phyloP scores from a whole-genome alignment of 2,888 invertebrate species.

The Dorcus hopei region DNA sequence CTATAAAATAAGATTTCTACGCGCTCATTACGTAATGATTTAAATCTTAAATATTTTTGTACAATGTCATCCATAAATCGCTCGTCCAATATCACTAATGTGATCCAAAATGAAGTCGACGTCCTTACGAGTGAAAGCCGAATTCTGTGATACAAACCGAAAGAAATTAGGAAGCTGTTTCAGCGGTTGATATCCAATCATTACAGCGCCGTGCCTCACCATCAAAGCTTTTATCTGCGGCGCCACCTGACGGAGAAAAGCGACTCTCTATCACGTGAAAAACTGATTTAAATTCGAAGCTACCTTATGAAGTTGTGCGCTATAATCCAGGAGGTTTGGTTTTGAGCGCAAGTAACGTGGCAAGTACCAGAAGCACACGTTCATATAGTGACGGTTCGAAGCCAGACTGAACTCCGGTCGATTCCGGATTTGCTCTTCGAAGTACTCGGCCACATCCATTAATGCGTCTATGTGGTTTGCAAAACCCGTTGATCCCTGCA shows the following conservation, averaged over 20 bases:
- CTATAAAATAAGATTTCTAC: neutral
- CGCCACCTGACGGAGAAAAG: constrained; percentile 53
- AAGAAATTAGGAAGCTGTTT: constrained; percentile 64
- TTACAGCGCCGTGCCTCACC: constrained; percentile 62
- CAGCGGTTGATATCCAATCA: constrained; percentile 66
- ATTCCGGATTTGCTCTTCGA: constrained; percentile 45
- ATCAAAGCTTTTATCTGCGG: constrained; percentile 63
- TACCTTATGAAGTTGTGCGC: constrained; percentile 48
- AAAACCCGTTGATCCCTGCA: constrained; percentile 52
- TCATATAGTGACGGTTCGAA: constrained; percentile 59
- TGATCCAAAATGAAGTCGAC: constrained; percentile 61
- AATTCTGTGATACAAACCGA: constrained; percentile 62
- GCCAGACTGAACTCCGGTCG: constrained; percentile 49
- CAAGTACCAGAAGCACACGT: constrained; percentile 72
- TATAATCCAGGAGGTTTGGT: constrained; percentile 40
- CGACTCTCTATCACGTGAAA: neutral
- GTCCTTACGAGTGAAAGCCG: constrained; percentile 55
- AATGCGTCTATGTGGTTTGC: constrained; percentile 54
- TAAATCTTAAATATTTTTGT: too few species aligned
- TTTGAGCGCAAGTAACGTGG: constrained; percentile 52
- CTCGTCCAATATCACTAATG: constrained; percentile 56
- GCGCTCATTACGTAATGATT: neutral
- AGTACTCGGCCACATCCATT: constrained; percentile 51
- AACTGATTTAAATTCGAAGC: constrained; percentile 8
- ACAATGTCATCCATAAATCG: constrained; percentile 14